Conservation (phyloP, 2,113 vertebrate genomes). For the Isurus oxyrinchus region DNA sequence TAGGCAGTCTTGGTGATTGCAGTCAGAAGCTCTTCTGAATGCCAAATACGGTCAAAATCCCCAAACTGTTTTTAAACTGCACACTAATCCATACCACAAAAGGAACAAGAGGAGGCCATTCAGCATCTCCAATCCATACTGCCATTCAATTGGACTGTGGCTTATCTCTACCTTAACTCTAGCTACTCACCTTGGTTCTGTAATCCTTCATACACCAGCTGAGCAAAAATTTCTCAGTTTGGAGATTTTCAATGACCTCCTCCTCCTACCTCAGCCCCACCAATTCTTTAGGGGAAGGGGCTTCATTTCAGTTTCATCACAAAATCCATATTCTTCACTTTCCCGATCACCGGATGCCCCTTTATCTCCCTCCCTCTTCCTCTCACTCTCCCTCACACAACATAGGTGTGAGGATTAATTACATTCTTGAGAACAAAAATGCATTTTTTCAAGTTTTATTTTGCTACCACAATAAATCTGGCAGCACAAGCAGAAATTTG, state of each 20-base stretch:
- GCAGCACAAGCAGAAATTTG: neutral
- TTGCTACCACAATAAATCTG: neutral
- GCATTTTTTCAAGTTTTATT: neutral
- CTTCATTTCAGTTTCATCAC: neutral
- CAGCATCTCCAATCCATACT: neutral
- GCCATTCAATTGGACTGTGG: neutral
- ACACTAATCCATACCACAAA: neutral
- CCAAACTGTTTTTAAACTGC: neutral
- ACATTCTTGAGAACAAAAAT: neutral
- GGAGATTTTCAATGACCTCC: neutral
- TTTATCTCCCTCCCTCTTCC: neutral
- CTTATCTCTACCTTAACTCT: neutral
- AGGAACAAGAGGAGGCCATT: neutral
- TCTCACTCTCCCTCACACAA: neutral
- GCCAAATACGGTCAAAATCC: neutral
- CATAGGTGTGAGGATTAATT: neutral
- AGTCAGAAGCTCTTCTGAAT: neutral
- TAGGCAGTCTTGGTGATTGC: neutral
- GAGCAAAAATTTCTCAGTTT: neutral
- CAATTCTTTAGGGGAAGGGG: neutral
- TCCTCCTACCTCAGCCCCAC: neutral
- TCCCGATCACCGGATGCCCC: neutral
- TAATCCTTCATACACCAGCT: neutral
- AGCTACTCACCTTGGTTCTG: neutral
- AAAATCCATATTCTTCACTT: neutral